phyloP scores from a whole-genome alignment of 2,888 invertebrate genomes.

The Leucoptera coffeella region DNA sequence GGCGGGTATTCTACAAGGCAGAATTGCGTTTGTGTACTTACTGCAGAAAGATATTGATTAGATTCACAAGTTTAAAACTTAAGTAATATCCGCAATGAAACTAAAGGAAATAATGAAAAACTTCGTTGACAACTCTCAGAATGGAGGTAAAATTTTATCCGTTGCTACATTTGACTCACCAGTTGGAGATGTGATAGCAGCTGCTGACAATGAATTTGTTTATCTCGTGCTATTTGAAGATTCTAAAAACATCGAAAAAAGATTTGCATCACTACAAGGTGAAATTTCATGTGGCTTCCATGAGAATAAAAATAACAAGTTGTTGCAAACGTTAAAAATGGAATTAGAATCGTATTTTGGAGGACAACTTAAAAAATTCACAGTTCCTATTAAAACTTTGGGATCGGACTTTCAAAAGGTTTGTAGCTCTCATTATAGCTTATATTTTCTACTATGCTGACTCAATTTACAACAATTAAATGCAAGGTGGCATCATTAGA shows the following conservation, averaged over 20 bases:
- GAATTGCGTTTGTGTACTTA: no score
- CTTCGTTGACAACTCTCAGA: no score
- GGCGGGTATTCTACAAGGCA: no score
- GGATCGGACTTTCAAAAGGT: slow-evolving; percentile 42
- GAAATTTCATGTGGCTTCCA: slow-evolving; percentile 15
- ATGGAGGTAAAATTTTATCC: no score
- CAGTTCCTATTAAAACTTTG: slow-evolving; percentile 21
- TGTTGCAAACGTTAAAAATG: slow-evolving; percentile 7
- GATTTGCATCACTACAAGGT: slow-evolving; percentile 14
- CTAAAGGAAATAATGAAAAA: no score
- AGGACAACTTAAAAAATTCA: slow-evolving; percentile 20
- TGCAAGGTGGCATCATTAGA: no score
- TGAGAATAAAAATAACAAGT: slow-evolving; percentile 14
- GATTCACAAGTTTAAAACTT: no score
- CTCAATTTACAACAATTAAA: no score
- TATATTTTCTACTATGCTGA: no score
- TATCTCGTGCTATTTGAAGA: slow-evolving; percentile 20
- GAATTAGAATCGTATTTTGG: slow-evolving; percentile 8
- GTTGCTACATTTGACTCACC: slow-evolving; percentile 16
- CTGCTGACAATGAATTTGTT: slow-evolving; percentile 23
- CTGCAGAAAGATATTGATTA: no score
- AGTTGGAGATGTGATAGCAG: slow-evolving; percentile 19
- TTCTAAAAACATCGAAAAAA: slow-evolving; percentile 21
- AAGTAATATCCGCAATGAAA: no score
- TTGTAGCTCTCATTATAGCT: slow-evolving; percentile 4